phyloP scores from a whole-genome alignment of 1,140 invertebrate species.

The Drosophila ananassae region DNA sequence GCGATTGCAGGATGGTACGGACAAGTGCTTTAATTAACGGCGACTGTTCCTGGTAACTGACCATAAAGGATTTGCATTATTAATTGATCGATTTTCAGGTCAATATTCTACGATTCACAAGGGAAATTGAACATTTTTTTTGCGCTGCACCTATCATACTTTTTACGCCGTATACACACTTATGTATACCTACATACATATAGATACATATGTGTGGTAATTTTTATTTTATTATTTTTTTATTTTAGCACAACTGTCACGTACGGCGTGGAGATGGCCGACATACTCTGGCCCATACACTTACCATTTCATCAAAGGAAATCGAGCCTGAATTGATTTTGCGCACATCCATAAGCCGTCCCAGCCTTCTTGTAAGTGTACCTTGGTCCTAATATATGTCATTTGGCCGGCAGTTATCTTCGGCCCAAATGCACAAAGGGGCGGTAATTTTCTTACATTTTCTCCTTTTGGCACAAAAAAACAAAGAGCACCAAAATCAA shows the following conservation, averaged over 20 bases:
- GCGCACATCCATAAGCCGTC: slow-evolving; percentile 26
- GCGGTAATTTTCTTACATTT: slow-evolving; percentile 57
- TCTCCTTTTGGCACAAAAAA: slow-evolving; percentile 2
- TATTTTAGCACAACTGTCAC: slow-evolving; percentile 65
- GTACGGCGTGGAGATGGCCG: slow-evolving; percentile 32
- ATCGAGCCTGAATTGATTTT: slow-evolving; percentile 78
- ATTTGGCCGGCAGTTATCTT: slow-evolving; percentile 75
- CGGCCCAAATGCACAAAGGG: slow-evolving; percentile 53
- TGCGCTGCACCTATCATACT: not conserved
- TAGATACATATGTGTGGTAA: slow-evolving; percentile 29
- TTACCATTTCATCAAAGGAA: slow-evolving; percentile 69
- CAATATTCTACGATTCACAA: slow-evolving; percentile 13
- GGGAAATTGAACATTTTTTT: not conserved
- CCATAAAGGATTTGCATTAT: slow-evolving; percentile 73
- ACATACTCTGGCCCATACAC: slow-evolving; percentile 29
- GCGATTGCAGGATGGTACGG: slow-evolving; percentile 41
- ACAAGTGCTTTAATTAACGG: slow-evolving; percentile 72
- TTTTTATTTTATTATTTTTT: slow-evolving; percentile 17
- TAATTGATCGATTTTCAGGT: slow-evolving; percentile 66
- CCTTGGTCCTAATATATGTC: slow-evolving; percentile 66
- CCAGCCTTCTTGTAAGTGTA: slow-evolving; percentile 17
- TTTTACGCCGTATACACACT: slow-evolving; percentile 2
- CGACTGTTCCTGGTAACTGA: slow-evolving; percentile 50
- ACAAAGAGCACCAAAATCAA: not conserved
- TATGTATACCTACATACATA: slow-evolving; percentile 1